Percentiles rank a stretch among this genome's conserved stretches.
phyloP scores from a whole-genome alignment of 2,113 vertebrate genomes.

The Albula goreensis region DNA sequence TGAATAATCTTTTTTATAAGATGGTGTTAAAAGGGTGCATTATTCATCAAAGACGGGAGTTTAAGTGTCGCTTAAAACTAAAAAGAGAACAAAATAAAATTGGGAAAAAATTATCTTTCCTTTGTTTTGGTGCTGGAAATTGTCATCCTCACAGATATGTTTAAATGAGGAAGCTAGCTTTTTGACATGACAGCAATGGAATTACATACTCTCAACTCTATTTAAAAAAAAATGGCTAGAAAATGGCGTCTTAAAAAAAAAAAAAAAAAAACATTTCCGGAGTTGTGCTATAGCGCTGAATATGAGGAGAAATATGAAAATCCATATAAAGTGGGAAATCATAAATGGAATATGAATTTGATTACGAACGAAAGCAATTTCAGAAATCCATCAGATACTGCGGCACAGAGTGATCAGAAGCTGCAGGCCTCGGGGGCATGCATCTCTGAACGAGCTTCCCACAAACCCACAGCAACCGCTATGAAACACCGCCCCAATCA shows the following conservation, averaged over 20 bases:
- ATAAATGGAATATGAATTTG: slow-evolving; percentile 19
- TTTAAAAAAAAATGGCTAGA: no score
- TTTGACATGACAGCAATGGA: background rate
- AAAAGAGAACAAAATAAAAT: background rate
- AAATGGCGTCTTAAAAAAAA: no score
- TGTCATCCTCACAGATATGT: background rate
- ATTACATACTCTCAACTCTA: background rate
- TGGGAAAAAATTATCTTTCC: no score
- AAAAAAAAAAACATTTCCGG: background rate
- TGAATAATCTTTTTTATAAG: background rate
- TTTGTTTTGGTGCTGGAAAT: background rate
- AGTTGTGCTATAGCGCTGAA: background rate
- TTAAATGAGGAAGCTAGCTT: background rate
- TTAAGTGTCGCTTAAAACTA: background rate
- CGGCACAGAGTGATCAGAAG: slow-evolving; percentile 23
- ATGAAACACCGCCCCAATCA: slow-evolving; percentile 34
- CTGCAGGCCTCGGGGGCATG: slow-evolving; percentile 14
- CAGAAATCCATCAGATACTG: slow-evolving; percentile 25
- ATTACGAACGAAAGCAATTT: slow-evolving; percentile 30
- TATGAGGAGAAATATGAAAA: slow-evolving; percentile 1
- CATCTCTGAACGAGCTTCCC: slow-evolving; percentile 30
- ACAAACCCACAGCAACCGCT: slow-evolving; percentile 24
- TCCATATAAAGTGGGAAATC: slow-evolving; percentile 23
- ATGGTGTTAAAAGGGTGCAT: background rate
- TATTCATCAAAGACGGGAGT: background rate